A percentile compares a stretch with the other conserved stretches of the same genome.
phyloP scores from a whole-genome alignment of 2,797 vertebrate genomes.

The Novumbra hubbsi region DNA sequence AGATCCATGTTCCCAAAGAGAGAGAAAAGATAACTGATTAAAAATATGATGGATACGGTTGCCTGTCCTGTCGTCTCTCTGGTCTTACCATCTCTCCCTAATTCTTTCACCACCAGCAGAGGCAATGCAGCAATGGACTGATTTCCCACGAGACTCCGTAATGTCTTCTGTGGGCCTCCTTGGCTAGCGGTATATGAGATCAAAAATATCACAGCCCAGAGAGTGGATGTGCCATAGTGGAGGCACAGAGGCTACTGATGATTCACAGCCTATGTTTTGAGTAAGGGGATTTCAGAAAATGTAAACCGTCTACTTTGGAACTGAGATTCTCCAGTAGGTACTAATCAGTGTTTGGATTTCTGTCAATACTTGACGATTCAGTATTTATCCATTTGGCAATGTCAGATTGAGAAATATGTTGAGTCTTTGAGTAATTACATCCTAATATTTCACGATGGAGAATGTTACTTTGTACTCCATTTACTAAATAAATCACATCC shows the following conservation, averaged over 20 bases:
- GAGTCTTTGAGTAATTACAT: not conserved
- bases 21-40: not conserved
- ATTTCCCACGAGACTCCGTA: conserved; percentile 67
- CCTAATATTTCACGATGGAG: not conserved
- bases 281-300: not conserved
- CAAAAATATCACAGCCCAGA: conserved; percentile 41
- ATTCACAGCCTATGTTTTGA: not conserved
- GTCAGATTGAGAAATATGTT: not conserved
- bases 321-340: not conserved
- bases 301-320: conserved; percentile 17
- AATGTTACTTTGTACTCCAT: not conserved
- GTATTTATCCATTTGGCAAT: not conserved
- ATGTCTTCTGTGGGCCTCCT: conserved; percentile 41
- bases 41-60: not conserved
- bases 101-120: conserved; percentile 48
- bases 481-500: not conserved
- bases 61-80: conserved; percentile 6
- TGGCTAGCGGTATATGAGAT: conserved; percentile 13
- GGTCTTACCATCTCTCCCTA: conserved; percentile 29
- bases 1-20: conserved; percentile 4
- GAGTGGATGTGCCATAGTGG: conserved; percentile 25
- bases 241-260: not conserved
- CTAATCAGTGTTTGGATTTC: not conserved
- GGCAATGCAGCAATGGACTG: conserved; percentile 51
- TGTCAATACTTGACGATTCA: not conserved